Conservation (phyloP, 2,113 vertebrate species). For the Zosterops borbonicus region DNA sequence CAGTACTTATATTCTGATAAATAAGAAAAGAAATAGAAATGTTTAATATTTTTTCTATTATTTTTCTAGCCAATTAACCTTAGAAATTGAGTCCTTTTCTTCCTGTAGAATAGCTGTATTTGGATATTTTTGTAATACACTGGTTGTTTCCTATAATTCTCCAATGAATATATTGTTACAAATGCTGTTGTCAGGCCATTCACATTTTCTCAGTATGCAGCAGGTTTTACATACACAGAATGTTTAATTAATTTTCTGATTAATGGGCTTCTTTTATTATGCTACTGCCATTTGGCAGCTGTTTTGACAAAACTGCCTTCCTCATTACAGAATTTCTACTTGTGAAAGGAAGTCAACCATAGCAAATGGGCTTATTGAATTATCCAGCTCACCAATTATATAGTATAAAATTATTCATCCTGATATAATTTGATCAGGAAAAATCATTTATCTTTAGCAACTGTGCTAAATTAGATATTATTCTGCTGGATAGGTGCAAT, state of each 20-base stretch:
- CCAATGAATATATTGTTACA: conserved; percentile 54
- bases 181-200: conserved; percentile 54
- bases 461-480: conserved; percentile 78
- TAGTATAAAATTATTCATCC: conserved; percentile 81
- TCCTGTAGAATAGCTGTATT: conserved; percentile 4
- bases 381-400: conserved; percentile 81
- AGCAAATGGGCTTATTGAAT: conserved; percentile 79
- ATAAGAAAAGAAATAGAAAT: not conserved
- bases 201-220: conserved; percentile 56
- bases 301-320: conserved; percentile 76
- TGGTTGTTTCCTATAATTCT: not conserved
- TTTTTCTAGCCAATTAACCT: not conserved
- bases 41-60: not conserved
- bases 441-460: conserved; percentile 80
- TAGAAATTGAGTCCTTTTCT: not conserved
- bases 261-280: conserved; percentile 70
- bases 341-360: conserved; percentile 76
- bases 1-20: not conserved
- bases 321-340: conserved; percentile 74
- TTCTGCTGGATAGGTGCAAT: conserved; percentile 65
- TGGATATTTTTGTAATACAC: not conserved
- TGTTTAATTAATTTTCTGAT: conserved; percentile 78
- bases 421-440: conserved; percentile 80
- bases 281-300: conserved; percentile 73
- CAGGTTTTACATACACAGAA: conserved; percentile 64